A percentile compares a stretch with the other conserved stretches of the same genome.
phyloP scores from a whole-genome alignment of 2,113 vertebrate genomes.

The Caranx melampygus region DNA sequence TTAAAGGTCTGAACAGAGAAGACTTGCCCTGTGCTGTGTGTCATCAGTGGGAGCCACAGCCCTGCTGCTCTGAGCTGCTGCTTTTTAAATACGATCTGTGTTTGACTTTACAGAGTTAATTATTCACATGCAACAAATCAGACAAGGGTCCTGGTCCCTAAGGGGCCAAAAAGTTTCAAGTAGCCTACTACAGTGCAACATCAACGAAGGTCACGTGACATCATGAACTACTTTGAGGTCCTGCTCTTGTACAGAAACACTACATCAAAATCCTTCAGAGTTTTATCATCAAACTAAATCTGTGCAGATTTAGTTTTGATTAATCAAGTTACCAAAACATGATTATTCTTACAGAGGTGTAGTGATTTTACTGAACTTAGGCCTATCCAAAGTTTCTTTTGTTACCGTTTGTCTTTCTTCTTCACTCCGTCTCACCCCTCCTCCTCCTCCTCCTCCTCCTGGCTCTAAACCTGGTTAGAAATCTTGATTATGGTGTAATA shows the following conservation, averaged over 20 bases:
- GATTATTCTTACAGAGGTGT: not conserved
- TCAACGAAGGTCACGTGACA: not conserved
- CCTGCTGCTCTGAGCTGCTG: not conserved
- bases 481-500: slow-evolving; percentile 14
- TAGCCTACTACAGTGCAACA: not conserved
- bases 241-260: not conserved
- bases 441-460: slow-evolving; percentile 11
- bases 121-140: not conserved
- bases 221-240: not conserved
- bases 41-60: not conserved
- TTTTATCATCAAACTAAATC: not conserved
- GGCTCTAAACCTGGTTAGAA: not conserved
- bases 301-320: not conserved
- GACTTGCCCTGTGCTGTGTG: not conserved
- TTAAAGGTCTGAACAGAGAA: not conserved
- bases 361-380: not conserved
- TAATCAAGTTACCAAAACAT: not conserved
- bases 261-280: too few species aligned
- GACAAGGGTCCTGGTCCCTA: not conserved
- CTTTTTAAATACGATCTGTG: not conserved
- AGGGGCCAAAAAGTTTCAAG: not conserved
- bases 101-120: not conserved
- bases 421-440: not conserved
- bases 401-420: not conserved
- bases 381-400: not conserved